A percentile compares a stretch with the other conserved stretches of the same genome.
phyloP scores from a whole-genome alignment of 2,888 invertebrate genomes.

The Drosophila buzzatii region DNA sequence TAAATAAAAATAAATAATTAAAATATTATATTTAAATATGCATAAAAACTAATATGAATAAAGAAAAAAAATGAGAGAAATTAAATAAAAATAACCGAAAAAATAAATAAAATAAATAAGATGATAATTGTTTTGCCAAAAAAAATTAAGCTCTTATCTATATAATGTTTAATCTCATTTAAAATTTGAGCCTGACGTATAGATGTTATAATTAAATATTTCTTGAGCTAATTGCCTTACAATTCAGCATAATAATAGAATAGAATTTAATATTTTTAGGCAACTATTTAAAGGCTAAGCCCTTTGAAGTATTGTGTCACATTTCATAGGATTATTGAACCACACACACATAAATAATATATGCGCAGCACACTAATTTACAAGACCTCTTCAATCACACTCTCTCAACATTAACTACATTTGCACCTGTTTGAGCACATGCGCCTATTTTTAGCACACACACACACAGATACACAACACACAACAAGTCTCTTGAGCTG shows the following conservation, averaged over 20 bases:
- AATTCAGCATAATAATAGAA: neutral
- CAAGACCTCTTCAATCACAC: neutral
- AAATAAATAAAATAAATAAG: no score
- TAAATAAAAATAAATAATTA: no score
- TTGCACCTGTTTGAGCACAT: slow-evolving; percentile 39
- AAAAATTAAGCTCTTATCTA: neutral
- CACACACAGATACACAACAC: neutral
- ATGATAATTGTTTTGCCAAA: no score
- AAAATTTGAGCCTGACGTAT: neutral
- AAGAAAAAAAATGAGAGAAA: no score
- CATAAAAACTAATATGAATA: no score
- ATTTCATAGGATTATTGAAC: neutral
- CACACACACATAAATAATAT: neutral
- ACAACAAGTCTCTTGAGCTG: slow-evolving; percentile 29
- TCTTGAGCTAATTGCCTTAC: neutral
- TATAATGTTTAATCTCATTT: neutral
- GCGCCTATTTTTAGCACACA: slow-evolving; percentile 48
- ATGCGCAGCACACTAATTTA: neutral
- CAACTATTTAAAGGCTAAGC: neutral
- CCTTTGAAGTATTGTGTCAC: neutral
- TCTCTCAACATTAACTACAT: slow-evolving; percentile 1
- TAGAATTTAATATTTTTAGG: neutral
- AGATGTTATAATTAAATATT: neutral
- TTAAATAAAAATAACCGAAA: no score
- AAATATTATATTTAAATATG: no score